Evolutionary conservation across 2,797 vertebrate genomes (phyloP).

Genomic region (Hapalemur alaotrensis): DNA sequence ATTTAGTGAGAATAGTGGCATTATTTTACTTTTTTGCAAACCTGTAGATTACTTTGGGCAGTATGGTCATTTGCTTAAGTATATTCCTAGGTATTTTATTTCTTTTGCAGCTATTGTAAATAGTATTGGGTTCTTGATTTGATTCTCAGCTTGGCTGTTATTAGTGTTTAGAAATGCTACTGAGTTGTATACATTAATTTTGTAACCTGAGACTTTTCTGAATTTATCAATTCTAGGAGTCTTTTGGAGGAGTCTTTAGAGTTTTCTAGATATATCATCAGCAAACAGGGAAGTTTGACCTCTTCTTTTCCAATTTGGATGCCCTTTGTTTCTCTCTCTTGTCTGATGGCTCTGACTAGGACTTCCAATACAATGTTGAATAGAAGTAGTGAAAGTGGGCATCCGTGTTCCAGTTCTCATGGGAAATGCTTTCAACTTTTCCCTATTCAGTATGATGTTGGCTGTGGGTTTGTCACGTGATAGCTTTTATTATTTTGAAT

Average conservation of each 20-base stretch:
- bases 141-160: neutral
- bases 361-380: neutral
- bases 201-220: neutral
- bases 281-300: neutral
- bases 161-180: neutral
- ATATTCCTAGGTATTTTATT: neutral
- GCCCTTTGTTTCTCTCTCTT: neutral
- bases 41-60: neutral
- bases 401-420: neutral
- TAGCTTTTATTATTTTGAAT: neutral
- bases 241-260: neutral
- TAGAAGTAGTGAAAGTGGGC: too few relatives aligned
- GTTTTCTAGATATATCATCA: neutral
- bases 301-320: neutral
- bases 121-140: neutral
- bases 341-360: neutral
- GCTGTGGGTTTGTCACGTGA: neutral
- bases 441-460: neutral
- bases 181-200: neutral
- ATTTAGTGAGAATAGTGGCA: neutral
- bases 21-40: conserved; percentile 3
- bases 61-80: neutral
- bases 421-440: neutral
- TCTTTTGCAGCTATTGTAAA: neutral
- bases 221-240: neutral